These are phyloP conservation scores for Athene noctua DNA, from an alignment of 2,113 vertebrate genomes.

Conservation along the genomic window DNA sequence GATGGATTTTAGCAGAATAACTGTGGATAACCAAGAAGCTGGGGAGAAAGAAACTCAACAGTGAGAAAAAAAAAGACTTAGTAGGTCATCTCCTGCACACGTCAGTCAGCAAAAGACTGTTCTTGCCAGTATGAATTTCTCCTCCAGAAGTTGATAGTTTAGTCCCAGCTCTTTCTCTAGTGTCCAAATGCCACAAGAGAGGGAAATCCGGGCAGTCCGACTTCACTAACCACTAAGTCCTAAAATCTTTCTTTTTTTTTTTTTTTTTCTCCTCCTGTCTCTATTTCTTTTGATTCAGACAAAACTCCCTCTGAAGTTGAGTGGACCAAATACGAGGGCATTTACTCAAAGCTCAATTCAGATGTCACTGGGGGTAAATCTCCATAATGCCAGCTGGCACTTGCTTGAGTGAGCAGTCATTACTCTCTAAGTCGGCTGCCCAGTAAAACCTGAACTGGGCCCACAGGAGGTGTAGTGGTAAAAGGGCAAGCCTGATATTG, in stretches of 20 bases:
- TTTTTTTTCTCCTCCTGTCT: background rate
- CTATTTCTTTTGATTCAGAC: constrained; percentile 16
- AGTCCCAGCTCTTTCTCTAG: background rate
- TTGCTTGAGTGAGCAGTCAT: constrained; percentile 42
- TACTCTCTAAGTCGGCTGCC: background rate
- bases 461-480: background rate
- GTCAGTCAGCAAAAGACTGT: background rate
- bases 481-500: background rate
- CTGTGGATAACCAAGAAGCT: background rate
- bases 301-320: constrained; percentile 16
- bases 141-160: background rate
- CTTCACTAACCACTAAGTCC: background rate
- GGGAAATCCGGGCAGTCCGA: background rate
- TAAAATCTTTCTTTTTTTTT: background rate
- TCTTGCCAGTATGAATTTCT: background rate
- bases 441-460: background rate
- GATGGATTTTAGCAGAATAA: background rate
- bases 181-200: background rate
- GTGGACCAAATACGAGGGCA: background rate
- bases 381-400: constrained; percentile 29
- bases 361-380: constrained; percentile 38
- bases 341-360: constrained; percentile 45
- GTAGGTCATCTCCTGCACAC: background rate
- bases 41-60: background rate
- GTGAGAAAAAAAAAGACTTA: background rate